Evolutionary conservation across 2,888 invertebrate species (phyloP).

Genomic region (Athalia circularis): DNA sequence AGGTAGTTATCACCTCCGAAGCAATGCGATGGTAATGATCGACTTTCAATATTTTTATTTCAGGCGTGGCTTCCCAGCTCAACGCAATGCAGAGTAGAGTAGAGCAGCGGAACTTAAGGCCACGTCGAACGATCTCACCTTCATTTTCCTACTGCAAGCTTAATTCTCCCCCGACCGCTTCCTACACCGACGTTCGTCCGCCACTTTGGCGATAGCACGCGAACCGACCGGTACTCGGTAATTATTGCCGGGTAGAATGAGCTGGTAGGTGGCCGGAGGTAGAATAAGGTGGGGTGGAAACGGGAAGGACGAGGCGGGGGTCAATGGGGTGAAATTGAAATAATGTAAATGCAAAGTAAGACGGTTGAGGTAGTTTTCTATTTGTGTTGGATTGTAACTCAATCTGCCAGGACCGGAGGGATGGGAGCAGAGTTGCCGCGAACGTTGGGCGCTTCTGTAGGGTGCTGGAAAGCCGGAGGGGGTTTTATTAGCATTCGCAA

Average conservation of each 20-base stretch:
- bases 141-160: constrained; percentile 18
- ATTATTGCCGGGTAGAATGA: constrained; percentile 37
- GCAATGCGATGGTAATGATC: constrained; percentile 43
- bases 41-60: constrained; percentile 36
- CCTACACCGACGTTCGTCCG: constrained; percentile 28
- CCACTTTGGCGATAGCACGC: constrained; percentile 43
- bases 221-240: constrained; percentile 40
- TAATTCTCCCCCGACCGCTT: constrained; percentile 51
- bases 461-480: constrained; percentile 34
- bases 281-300: neutral
- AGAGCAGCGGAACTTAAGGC: neutral
- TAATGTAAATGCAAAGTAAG: constrained; percentile 65
- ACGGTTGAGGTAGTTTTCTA: constrained; percentile 61
- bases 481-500: constrained; percentile 68
- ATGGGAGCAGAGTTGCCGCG: constrained; percentile 45
- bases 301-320: constrained; percentile 18
- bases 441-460: constrained; percentile 40
- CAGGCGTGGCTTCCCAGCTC: constrained; percentile 42
- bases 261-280: neutral
- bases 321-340: constrained; percentile 51
- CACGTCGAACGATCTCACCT: constrained; percentile 7
- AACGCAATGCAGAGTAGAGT: constrained; percentile 48
- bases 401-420: constrained; percentile 55
- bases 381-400: constrained; percentile 65
- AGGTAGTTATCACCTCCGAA: constrained; percentile 39